These are phyloP conservation scores for Virgularia gustaviana DNA, from an alignment of 92 coral and sea anemone genomes.

Conservation along the genomic window DNA sequence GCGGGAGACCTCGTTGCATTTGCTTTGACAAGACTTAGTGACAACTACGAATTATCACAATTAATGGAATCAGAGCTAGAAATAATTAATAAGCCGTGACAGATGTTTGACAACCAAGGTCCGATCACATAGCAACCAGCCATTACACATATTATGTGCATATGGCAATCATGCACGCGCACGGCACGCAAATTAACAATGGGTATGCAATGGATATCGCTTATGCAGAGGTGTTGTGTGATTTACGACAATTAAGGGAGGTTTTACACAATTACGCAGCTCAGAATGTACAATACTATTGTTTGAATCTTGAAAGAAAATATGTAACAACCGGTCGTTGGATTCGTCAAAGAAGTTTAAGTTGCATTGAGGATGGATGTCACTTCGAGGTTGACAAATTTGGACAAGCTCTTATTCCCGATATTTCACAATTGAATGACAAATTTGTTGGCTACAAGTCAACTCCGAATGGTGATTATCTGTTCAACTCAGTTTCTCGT, in stretches of 20 bases:
- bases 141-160: too few relatives aligned
- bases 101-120: too few relatives aligned
- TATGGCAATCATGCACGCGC: too few relatives aligned
- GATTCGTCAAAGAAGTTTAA: not conserved
- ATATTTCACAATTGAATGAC: conserved; percentile 8
- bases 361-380: not conserved
- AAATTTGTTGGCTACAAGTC: conserved; percentile 9
- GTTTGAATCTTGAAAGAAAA: not conserved
- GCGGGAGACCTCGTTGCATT: too few relatives aligned
- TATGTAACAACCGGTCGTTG: conserved; percentile 17
- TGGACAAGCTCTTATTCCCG: conserved; percentile 40
- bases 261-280: conserved; percentile 2
- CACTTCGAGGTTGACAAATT: conserved; percentile 13
- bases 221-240: not conserved
- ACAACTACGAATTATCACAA: too few relatives aligned
- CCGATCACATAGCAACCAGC: too few relatives aligned
- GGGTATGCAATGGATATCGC: conserved; percentile 7
- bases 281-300: not conserved
- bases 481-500: conserved; percentile 39
- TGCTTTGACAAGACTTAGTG: too few relatives aligned
- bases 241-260: not conserved
- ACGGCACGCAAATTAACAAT: too few relatives aligned
- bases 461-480: conserved; percentile 39
- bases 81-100: not conserved
- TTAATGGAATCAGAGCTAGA: too few relatives aligned